Evolutionary conservation across 2,113 vertebrate species (phyloP).

Genomic region (Tychaedon coryphoeus): DNA sequence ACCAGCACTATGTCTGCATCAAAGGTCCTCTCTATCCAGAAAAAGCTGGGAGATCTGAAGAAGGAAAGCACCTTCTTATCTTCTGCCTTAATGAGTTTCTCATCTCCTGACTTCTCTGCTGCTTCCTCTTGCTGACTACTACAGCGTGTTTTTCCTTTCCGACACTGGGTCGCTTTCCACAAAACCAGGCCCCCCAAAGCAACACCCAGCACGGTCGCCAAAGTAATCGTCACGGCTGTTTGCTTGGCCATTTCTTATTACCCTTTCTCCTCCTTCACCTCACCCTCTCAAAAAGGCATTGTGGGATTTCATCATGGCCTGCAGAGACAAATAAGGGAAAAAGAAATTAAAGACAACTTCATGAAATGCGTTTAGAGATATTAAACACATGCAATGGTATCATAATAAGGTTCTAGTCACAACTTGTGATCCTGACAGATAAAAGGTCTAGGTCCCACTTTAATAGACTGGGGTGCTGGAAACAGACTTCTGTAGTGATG

Average conservation of each 20-base stretch:
- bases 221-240: conserved; percentile 75
- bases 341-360: not conserved
- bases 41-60: conserved; percentile 21
- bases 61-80: conserved; percentile 9
- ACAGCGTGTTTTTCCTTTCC: conserved; percentile 31
- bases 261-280: not conserved
- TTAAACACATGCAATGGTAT: not conserved
- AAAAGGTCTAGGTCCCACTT: not conserved
- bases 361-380: not conserved
- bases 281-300: conserved; percentile 24
- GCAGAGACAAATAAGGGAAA: conserved; percentile 31
- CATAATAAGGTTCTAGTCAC: not conserved
- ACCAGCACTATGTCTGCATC: conserved; percentile 78
- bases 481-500: not conserved
- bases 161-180: conserved; percentile 78
- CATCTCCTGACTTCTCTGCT: conserved; percentile 2
- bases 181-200: conserved; percentile 83
- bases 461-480: not conserved
- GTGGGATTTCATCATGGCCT: conserved; percentile 31
- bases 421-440: not conserved
- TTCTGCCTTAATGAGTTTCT: conserved; percentile 34
- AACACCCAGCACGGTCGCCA: conserved; percentile 82
- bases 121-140: not conserved
- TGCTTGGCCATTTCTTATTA: conserved; percentile 81
- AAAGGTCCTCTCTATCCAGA: conserved; percentile 73